Conservation (phyloP, 2,888 invertebrate species). For the Drosophila basisetae region DNA sequence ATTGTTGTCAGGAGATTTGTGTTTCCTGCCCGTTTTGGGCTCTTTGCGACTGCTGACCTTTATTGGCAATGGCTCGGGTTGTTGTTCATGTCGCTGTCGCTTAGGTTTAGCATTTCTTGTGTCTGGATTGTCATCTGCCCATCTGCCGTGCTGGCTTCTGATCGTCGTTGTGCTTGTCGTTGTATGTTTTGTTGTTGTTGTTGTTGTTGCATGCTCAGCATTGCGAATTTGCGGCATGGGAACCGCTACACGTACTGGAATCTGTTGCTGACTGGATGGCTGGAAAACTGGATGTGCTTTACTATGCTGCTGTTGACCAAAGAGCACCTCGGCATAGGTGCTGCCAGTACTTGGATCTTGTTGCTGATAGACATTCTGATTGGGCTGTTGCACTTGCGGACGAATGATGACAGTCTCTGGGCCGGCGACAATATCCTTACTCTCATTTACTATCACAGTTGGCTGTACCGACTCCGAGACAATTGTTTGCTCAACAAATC, state of each 20-base stretch:
- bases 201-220: constrained; percentile 74
- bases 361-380: constrained; percentile 39
- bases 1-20: constrained; percentile 63
- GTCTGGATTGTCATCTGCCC: constrained; percentile 65
- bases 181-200: constrained; percentile 75
- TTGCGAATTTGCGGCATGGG: constrained; percentile 60
- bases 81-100: constrained; percentile 65
- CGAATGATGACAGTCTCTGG: constrained; percentile 37
- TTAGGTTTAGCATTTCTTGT: constrained; percentile 46
- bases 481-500: constrained; percentile 49
- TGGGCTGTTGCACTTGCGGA: constrained; percentile 55
- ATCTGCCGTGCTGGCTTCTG: constrained; percentile 46
- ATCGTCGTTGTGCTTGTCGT: constrained; percentile 63
- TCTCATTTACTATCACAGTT: constrained; percentile 56
- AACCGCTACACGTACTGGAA: constrained; percentile 67
- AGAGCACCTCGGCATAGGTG: constrained; percentile 84
- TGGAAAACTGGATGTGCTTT: constrained; percentile 84
- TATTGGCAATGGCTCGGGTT: constrained; percentile 68
- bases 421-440: constrained; percentile 25
- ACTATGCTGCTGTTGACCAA: constrained; percentile 77
- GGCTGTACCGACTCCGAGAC: constrained; percentile 51
- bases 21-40: constrained; percentile 41
- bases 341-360: constrained; percentile 65
- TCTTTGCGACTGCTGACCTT: constrained; percentile 68
- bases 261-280: constrained; percentile 86